Base-by-base conservation (phyloP, 2,797 vertebrate species). In the Cyprinella venusta region DNA sequence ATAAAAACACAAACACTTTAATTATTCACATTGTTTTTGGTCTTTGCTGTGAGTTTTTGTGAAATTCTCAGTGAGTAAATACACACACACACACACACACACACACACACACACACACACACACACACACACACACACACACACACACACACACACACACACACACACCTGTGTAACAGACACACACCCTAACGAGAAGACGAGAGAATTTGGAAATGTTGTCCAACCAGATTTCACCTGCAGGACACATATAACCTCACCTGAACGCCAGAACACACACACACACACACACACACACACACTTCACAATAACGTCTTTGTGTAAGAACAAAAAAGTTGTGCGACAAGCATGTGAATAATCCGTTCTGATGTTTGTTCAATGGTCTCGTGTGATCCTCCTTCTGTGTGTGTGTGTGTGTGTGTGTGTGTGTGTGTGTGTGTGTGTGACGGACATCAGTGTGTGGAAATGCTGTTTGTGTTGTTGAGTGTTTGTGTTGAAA, bases 141-240 rank as follows among this genome's bases (percentile, higher is more conserved):
- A 69, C 75, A 40, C 52, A 50, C 18, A 71, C 54, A 38, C 50
- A 36, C 30, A 50, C 7, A 52, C 33, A 33, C 16, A 71, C 6
- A 42, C 1, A 69, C 75, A 40, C 52, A n/a, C 21, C 52, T 24
- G 45, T 68, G 63, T 54, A 1, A 52, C 45, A 67, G 19, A 69
- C 75, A 71, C 74, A 81, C 82, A 76, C 76, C 86, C 59, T 72
- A 61, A 45, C 36, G 38, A 21, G 9, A 59, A 38, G 21, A 72
- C 18, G 0, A 85, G 59, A 81, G 76, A 82, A 19, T 0, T 0
- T 40, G 84, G 81, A 91, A 86, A 94, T 94, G 92, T 76, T 18
- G 92, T 90, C 1, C 13, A 84, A 90, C 93, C 88, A 85, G 94
- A 89, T 91, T 72, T 88, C 87, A 71, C 87, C 77, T 76, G 87